Conservation (phyloP, 2,888 invertebrate genomes). For the Crocallis elinguaria region DNA sequence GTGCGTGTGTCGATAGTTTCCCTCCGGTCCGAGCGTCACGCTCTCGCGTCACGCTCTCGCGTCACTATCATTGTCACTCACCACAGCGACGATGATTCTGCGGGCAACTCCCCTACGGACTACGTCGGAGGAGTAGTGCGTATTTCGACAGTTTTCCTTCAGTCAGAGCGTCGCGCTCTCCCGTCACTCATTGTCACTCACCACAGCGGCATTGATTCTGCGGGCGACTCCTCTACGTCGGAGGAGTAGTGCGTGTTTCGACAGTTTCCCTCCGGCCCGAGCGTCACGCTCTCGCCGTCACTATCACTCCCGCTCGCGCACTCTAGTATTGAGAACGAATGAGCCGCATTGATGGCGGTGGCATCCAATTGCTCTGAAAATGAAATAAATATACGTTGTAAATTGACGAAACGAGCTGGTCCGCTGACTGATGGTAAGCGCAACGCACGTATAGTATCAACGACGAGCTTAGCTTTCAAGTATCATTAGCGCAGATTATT, state of each 20-base stretch:
- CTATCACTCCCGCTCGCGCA: conserved; percentile 73
- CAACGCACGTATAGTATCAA: too few species aligned
- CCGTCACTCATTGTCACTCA: background rate
- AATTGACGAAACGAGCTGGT: too few species aligned
- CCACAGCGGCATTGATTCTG: conserved; percentile 26
- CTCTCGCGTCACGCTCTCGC: conserved; percentile 48
- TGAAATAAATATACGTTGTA: background rate
- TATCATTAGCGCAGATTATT: too few species aligned
- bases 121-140: conserved; percentile 4
- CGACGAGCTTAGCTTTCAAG: too few species aligned
- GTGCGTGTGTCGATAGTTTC: too few species aligned
- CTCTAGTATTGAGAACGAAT: conserved; percentile 67
- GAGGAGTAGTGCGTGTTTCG: conserved; percentile 48
- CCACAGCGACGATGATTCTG: conserved; percentile 25
- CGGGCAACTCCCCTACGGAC: conserved; percentile 57
- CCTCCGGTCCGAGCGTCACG: too few species aligned
- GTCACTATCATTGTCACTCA: conserved; percentile 32
- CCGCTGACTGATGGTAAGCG: too few species aligned
- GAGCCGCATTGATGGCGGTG: conserved; percentile 60
- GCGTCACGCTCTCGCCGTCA: conserved; percentile 64
- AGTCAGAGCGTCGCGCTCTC: too few species aligned
- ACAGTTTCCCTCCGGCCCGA: conserved; percentile 52
- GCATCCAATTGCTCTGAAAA: conserved; percentile 77
- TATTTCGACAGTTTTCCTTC: too few species aligned
- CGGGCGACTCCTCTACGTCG: conserved; percentile 64